A percentile compares a stretch with the other conserved stretches of the same genome.
Evolutionary conservation across 2,113 vertebrate genomes (phyloP).

Genomic region (Falco punctatus): DNA sequence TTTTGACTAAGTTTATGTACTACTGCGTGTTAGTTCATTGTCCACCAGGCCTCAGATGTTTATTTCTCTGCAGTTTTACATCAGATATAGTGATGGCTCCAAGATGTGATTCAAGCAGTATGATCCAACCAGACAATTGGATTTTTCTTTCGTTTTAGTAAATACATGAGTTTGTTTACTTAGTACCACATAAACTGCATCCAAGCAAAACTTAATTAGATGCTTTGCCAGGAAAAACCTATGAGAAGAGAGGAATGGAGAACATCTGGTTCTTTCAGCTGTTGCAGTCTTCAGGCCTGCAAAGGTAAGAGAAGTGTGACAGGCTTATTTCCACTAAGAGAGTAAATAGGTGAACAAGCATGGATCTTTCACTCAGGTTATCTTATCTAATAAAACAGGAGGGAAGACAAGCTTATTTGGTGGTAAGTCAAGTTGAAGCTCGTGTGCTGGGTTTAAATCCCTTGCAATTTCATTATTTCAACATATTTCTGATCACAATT

Average conservation of each 20-base stretch:
- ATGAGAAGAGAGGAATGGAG: background rate
- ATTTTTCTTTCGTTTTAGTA: constrained; percentile 10
- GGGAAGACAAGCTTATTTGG: background rate
- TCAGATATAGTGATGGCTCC: background rate
- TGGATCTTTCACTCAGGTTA: background rate
- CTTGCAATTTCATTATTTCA: background rate
- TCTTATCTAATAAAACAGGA: background rate
- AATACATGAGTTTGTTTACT: constrained; percentile 10
- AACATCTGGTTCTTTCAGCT: constrained; percentile 10
- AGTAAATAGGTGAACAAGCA: background rate
- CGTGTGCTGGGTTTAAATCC: background rate
- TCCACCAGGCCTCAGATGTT: background rate
- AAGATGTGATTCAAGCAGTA: background rate
- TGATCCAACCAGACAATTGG: background rate
- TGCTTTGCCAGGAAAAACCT: background rate
- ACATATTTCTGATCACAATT: background rate
- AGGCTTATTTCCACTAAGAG: background rate
- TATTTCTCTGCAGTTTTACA: background rate
- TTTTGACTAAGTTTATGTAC: background rate
- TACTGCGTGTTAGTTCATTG: background rate
- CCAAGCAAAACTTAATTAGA: constrained; percentile 16
- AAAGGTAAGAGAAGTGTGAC: background rate
- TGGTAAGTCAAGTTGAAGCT: background rate
- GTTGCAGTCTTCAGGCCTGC: background rate
- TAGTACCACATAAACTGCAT: background rate